A percentile compares a stretch with the other conserved stretches of the same genome.
Conservation (phyloP, 2,888 invertebrate genomes). For the Hydrotaea diabolus region DNA sequence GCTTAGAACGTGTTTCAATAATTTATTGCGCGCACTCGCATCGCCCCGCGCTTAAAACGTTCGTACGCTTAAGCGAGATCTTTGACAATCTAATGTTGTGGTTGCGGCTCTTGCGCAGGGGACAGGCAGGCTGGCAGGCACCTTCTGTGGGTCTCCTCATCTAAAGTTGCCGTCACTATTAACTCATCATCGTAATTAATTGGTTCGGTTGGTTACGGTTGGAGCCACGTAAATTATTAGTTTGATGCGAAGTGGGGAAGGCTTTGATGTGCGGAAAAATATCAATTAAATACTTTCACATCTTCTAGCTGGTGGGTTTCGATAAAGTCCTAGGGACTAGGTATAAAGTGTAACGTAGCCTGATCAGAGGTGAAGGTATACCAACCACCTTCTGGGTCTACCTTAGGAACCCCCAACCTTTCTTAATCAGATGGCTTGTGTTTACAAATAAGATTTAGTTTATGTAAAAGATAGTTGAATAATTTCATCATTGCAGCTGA, state of each 20-base stretch:
- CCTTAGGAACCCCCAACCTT: no score
- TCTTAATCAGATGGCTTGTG: no score
- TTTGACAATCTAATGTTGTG: constrained; percentile 21
- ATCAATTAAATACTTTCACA: no score
- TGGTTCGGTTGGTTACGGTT: constrained; percentile 57
- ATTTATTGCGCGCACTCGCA: constrained; percentile 53
- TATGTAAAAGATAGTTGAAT: no score
- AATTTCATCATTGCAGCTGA: no score
- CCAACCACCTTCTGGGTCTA: no score
- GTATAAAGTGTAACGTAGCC: no score
- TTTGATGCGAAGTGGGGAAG: neutral
- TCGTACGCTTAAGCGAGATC: constrained; percentile 52
- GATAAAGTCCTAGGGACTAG: no score
- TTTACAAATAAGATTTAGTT: no score
- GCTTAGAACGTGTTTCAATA: constrained; percentile 60
- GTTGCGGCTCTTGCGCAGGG: neutral
- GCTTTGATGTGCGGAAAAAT: neutral
- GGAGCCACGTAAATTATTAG: constrained; percentile 13
- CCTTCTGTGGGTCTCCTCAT: constrained; percentile 59
- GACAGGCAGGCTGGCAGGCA: neutral
- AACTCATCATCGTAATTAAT: constrained; percentile 77
- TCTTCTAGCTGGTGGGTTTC: no score
- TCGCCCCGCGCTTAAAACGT: neutral
- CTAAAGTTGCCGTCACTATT: constrained; percentile 70
- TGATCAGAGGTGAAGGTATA: no score